Evolutionary conservation across 2,888 invertebrate genomes (phyloP).

Genomic region (Lycophotia porphyrea): DNA sequence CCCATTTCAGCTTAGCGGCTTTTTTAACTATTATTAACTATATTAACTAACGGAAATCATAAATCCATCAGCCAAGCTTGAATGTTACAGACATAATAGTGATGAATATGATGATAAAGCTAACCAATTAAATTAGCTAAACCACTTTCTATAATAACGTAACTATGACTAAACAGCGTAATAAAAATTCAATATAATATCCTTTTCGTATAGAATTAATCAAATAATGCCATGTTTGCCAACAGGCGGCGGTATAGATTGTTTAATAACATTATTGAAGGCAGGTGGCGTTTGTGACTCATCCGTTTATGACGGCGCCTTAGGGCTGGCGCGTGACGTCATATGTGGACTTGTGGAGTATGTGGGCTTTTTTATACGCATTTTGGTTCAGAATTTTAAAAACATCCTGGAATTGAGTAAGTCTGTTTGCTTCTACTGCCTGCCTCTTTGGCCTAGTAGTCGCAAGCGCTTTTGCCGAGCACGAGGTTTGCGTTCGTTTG

Average conservation of each 20-base stretch:
- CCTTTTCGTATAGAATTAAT: conserved; percentile 65
- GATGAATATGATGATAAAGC: not conserved
- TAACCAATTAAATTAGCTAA: conserved; percentile 22
- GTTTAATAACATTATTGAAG: conserved; percentile 72
- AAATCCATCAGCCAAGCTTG: not conserved
- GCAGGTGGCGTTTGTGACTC: conserved; percentile 75
- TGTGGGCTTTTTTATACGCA: not conserved
- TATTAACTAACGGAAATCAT: not conserved
- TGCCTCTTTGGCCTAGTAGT: not conserved
- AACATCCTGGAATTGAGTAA: not conserved
- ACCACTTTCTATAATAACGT: conserved; percentile 44
- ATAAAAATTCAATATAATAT: conserved; percentile 64
- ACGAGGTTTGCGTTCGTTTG: not conserved
- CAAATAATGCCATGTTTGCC: conserved; percentile 68
- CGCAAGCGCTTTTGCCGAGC: not conserved
- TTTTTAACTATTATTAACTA: too few species aligned
- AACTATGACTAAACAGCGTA: conserved; percentile 41
- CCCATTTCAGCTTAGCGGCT: too few species aligned
- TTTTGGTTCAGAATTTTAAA: not conserved
- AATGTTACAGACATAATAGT: not conserved
- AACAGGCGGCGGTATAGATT: conserved; percentile 58
- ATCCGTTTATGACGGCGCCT: conserved; percentile 66
- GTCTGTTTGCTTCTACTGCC: not conserved
- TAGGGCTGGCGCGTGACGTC: conserved; percentile 55
- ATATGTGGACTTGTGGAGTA: conserved; percentile 2